Conservation (phyloP, 2,888 invertebrate species). For the Alcis repandata region DNA sequence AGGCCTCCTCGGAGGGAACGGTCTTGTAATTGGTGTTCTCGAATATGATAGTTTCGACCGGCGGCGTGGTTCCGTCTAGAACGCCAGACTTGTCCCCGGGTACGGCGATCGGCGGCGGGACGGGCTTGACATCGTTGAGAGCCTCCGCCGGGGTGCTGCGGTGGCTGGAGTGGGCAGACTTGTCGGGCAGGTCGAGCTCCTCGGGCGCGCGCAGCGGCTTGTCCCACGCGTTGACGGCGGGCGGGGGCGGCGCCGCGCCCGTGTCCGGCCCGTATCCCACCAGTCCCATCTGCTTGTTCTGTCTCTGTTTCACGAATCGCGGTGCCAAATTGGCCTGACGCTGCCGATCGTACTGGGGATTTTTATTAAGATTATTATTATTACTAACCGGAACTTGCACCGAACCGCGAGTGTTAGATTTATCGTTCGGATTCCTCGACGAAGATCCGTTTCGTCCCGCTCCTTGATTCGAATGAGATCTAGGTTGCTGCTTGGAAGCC, state of each 20-base stretch:
- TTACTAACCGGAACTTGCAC: slow-evolving; percentile 67
- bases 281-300: slow-evolving; percentile 82
- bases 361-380: no score
- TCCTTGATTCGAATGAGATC: slow-evolving; percentile 81
- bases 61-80: slow-evolving; percentile 91
- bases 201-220: slow-evolving; percentile 90
- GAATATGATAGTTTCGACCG: slow-evolving; percentile 95
- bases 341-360: slow-evolving; percentile 81
- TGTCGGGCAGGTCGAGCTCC: slow-evolving; percentile 66
- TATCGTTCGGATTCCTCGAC: slow-evolving; percentile 76
- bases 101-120: slow-evolving; percentile 57
- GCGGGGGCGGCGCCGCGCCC: slow-evolving; percentile 88
- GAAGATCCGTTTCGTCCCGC: slow-evolving; percentile 79
- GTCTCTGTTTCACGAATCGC: slow-evolving; percentile 91
- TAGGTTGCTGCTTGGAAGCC: slow-evolving; percentile 70
- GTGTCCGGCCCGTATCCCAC: slow-evolving; percentile 82
- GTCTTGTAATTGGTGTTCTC: slow-evolving; percentile 96
- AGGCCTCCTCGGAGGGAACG: slow-evolving; percentile 88
- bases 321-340: slow-evolving; percentile 90
- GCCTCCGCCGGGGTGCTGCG: slow-evolving; percentile 79
- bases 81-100: slow-evolving; percentile 85
- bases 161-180: slow-evolving; percentile 78
- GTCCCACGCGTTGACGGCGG: slow-evolving; percentile 94
- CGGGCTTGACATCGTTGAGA: slow-evolving; percentile 67
- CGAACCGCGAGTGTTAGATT: slow-evolving; percentile 70